A percentile compares a stretch with the other conserved stretches of the same genome.
Conservation (phyloP, 2,888 invertebrate genomes). For the Pristionchus japonicus region DNA sequence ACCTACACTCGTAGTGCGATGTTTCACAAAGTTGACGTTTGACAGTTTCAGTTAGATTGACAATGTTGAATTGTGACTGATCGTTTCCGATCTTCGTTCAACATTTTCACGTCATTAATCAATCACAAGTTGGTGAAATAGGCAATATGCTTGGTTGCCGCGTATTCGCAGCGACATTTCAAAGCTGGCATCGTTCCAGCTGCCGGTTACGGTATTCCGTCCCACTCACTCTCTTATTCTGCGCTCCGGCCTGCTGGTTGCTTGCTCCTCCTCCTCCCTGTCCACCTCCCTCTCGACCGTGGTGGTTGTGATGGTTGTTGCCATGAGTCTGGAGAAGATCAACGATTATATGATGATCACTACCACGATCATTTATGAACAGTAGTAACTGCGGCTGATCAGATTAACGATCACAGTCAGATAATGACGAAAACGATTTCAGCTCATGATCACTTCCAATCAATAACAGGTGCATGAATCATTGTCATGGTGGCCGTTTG, state of each 20-base stretch:
- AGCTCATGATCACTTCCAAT: no score
- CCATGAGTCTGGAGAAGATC: background rate
- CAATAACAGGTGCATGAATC: no score
- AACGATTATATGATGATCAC: background rate
- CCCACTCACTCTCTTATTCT: constrained; percentile 12
- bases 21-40: no score
- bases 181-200: background rate
- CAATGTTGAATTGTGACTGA: no score
- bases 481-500: no score
- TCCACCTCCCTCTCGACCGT: background rate
- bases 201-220: background rate
- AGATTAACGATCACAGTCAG: background rate
- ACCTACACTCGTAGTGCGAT: no score
- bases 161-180: background rate
- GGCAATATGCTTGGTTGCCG: no score
- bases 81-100: no score
- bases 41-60: no score
- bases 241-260: background rate
- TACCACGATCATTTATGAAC: background rate
- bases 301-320: background rate
- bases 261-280: background rate
- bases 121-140: no score
- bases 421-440: no score
- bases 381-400: background rate
- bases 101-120: no score